phyloP scores from a whole-genome alignment of 2,797 vertebrate species.

The Loris lydekkerianus region DNA sequence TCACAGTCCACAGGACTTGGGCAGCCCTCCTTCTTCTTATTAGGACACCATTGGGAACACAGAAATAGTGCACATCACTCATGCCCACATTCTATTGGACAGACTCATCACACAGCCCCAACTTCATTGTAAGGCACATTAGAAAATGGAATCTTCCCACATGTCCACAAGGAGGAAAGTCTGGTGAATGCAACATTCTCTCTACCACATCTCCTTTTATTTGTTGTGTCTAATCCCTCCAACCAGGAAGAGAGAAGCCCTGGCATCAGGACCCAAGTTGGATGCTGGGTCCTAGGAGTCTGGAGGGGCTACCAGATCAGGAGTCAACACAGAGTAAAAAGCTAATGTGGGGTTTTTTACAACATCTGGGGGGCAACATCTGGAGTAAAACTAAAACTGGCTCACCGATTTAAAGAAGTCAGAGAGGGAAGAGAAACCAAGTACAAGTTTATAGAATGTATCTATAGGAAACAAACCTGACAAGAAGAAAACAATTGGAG shows the following conservation, averaged over 20 bases:
- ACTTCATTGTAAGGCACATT: neutral
- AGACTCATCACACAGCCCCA: neutral
- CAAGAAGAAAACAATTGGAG: neutral
- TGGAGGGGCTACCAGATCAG: neutral
- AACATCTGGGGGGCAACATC: neutral
- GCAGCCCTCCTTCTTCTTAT: neutral
- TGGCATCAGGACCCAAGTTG: neutral
- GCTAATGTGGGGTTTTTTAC: neutral
- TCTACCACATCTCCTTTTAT: neutral
- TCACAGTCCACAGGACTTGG: neutral
- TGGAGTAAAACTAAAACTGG: neutral
- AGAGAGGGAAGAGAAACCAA: neutral
- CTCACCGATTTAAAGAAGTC: neutral
- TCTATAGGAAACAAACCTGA: neutral
- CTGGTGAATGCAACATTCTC: neutral
- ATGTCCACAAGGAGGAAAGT: neutral
- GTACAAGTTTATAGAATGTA: neutral
- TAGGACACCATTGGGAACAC: neutral
- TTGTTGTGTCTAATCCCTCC: neutral
- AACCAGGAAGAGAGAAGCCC: neutral
- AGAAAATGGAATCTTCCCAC: neutral
- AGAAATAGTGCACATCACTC: neutral
- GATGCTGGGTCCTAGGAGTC: neutral
- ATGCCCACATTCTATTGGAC: neutral
- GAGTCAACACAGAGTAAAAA: neutral